Percentiles rank a stretch among this genome's conserved stretches.
phyloP scores from a whole-genome alignment of 2,797 vertebrate species.

The Lateolabrax maculatus region DNA sequence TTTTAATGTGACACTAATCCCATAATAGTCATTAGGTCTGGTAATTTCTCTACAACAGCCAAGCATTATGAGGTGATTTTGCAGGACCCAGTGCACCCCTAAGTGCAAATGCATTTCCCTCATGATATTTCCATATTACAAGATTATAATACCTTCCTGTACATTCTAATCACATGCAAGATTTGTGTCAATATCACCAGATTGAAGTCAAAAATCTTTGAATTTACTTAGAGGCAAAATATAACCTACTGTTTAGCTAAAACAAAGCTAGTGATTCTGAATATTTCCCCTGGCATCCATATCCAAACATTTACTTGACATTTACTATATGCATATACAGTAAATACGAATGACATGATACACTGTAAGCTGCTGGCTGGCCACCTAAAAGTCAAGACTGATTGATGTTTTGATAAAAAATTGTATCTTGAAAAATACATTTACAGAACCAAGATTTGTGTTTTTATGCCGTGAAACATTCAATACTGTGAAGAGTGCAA shows the following conservation, averaged over 20 bases:
- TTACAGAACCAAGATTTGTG: not conserved
- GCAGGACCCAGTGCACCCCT: not conserved
- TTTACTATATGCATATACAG: constrained; percentile 42
- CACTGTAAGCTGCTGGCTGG: not conserved
- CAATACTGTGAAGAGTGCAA: not conserved
- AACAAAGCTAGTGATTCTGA: constrained; percentile 28
- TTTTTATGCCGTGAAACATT: not conserved
- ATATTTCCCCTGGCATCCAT: constrained; percentile 22
- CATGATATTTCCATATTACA: constrained; percentile 10
- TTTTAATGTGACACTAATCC: constrained; percentile 13
- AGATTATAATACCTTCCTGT: constrained; percentile 2
- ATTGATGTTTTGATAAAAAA: not conserved
- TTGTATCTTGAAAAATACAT: not conserved
- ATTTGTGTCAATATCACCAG: not conserved
- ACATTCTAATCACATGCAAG: not conserved
- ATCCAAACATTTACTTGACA: constrained; percentile 39
- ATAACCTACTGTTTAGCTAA: constrained; percentile 20
- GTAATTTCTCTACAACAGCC: constrained; percentile 1
- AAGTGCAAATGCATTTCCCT: not conserved
- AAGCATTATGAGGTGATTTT: constrained; percentile 8
- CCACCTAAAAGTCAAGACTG: constrained; percentile 15
- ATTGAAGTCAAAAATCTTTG: constrained; percentile 25
- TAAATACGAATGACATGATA: constrained; percentile 20
- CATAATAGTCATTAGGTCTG: constrained; percentile 9
- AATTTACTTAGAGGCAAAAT: constrained; percentile 41